Percentiles rank a stretch among this genome's conserved stretches.
Conservation (phyloP, 1,140 invertebrate species). For the Delia radicum region DNA sequence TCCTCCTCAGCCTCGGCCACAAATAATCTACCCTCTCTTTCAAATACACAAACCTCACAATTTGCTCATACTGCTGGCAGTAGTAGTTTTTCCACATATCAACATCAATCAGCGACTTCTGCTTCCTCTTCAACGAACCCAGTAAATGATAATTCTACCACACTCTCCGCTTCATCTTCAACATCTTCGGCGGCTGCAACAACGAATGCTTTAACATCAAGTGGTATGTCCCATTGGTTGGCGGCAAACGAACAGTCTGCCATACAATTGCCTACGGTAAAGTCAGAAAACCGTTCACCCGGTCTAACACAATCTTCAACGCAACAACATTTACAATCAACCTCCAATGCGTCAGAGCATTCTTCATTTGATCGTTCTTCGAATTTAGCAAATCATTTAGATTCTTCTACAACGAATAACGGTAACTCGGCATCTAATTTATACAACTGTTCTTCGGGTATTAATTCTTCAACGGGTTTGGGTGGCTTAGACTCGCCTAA, state of each 20-base stretch:
- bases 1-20: slow-evolving; percentile 34
- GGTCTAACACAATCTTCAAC: slow-evolving; percentile 26
- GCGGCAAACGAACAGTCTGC: slow-evolving; percentile 39
- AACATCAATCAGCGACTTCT: slow-evolving; percentile 29
- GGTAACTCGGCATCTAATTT: slow-evolving; percentile 30
- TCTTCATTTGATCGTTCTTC: background rate
- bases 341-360: background rate
- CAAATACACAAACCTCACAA: slow-evolving; percentile 30
- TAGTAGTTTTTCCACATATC: slow-evolving; percentile 54
- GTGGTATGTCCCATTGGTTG: slow-evolving; percentile 39
- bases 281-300: slow-evolving; percentile 53
- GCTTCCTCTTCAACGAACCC: background rate
- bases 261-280: slow-evolving; percentile 41
- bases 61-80: slow-evolving; percentile 41
- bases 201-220: slow-evolving; percentile 18
- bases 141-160: background rate
- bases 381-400: slow-evolving; percentile 12
- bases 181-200: slow-evolving; percentile 15
- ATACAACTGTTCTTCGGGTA: slow-evolving; percentile 34
- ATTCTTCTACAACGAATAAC: too few relatives aligned
- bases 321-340: slow-evolving; percentile 17
- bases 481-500: slow-evolving; percentile 5
- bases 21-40: slow-evolving; percentile 35
- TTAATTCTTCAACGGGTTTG: slow-evolving; percentile 15
- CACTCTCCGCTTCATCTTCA: background rate